Conservation (phyloP, 2,888 invertebrate genomes). For the Drosophila merina region DNA sequence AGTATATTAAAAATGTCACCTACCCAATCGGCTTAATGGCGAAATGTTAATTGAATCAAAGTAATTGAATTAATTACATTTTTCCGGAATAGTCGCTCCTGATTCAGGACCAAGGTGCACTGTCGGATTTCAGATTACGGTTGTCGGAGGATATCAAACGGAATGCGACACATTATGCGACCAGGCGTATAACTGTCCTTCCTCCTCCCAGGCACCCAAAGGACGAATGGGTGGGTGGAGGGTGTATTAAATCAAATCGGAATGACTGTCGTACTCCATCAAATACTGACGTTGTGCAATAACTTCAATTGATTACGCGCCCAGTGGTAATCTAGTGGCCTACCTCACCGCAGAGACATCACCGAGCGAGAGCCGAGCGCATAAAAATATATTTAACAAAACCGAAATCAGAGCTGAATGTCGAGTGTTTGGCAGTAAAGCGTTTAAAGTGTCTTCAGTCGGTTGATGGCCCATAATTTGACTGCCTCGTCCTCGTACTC, state of each 20-base stretch:
- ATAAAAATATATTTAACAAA: constrained; percentile 2
- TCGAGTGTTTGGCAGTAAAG: constrained; percentile 52
- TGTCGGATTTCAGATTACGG: constrained; percentile 35
- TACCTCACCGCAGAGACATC: constrained; percentile 4
- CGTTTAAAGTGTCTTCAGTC: constrained; percentile 71
- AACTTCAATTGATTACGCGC: constrained; percentile 76
- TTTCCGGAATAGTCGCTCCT: background rate
- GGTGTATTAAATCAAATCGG: constrained; percentile 71
- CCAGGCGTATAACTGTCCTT: constrained; percentile 74
- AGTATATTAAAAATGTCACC: too few relatives aligned
- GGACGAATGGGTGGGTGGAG: constrained; percentile 2
- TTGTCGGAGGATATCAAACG: constrained; percentile 71
- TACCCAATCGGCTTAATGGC: background rate
- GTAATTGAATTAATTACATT: background rate
- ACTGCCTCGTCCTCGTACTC: constrained; percentile 39
- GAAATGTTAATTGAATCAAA: background rate
- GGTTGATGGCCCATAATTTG: constrained; percentile 46
- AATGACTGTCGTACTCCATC: constrained; percentile 78
- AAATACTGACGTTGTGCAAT: constrained; percentile 71
- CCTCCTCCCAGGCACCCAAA: constrained; percentile 5
- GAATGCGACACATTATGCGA: constrained; percentile 79
- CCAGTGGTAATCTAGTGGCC: constrained; percentile 59
- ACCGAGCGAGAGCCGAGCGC: background rate
- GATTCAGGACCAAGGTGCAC: constrained; percentile 13
- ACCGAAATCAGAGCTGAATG: constrained; percentile 7